Base-by-base conservation (phyloP, 2,888 invertebrate species). In the Lathronympha strigana region DNA sequence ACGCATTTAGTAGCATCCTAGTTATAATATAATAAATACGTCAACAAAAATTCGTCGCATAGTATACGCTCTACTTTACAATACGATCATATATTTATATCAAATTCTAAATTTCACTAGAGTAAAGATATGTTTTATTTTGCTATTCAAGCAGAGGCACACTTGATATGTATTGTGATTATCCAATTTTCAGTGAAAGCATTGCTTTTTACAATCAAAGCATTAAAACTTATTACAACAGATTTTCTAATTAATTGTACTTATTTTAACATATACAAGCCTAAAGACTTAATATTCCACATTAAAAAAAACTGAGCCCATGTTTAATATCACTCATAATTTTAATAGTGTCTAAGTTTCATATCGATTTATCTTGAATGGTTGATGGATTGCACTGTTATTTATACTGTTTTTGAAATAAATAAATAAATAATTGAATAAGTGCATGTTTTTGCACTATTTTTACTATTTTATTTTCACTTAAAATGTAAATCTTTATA, bases 141-240 rank as follows among this genome's bases (percentile, higher is more conserved):
- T 86, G 85, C 90, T 90, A 88, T 88, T 79, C 69, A 90, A 90
- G 91, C 90, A 86, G 88, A 92, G 91, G 91, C 91, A 92, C 91
- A 91, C 88, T 78, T 89, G 91, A 92, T 92, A 92, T 92, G 91
- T 90, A 84, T 85, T 81, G 84, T 87, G 86, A 82, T 82, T 77
- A 75, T 70, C 77, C 77, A 74, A 77, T 76, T 72, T 71, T 79
- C 77, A 77, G 79, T 81, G 81, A 82, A 87, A 88, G 88, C 88
- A 79, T 81, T 79, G 84, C 87, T 87, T 87, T n/a, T 75, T 84
- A 87, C 88, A 82, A 77, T 82, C 79, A 88, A 90, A 90, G 91
- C 91, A 60, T 66, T 60, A 23, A 61, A 66, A 63, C 28, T 53
- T 33, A 31, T 38, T 49, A 49, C 28, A 66, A 38, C 58, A 53